Evolutionary conservation across 2,113 vertebrate genomes (phyloP).

Genomic region (Lepisosteus osseus): DNA sequence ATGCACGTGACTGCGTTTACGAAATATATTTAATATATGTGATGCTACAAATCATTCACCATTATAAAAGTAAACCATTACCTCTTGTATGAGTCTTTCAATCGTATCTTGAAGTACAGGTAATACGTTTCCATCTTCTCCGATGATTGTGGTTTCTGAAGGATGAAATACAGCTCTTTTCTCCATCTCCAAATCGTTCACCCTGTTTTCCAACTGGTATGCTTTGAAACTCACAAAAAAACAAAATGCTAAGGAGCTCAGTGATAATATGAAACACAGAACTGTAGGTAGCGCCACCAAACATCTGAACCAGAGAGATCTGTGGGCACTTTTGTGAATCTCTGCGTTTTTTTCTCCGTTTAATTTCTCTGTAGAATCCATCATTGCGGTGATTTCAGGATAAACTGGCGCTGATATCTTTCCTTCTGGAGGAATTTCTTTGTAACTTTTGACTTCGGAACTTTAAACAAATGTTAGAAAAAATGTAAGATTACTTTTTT

Average conservation of each 20-base stretch:
- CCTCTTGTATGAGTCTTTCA: slow-evolving; percentile 77
- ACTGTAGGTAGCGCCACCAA: slow-evolving; percentile 50
- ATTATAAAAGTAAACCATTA: slow-evolving; percentile 42
- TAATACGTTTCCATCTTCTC: slow-evolving; percentile 57
- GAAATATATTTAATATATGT: too few species aligned
- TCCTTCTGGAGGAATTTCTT: too few species aligned
- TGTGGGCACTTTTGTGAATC: slow-evolving; percentile 40
- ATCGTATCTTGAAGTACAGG: slow-evolving; percentile 68
- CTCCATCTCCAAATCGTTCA: slow-evolving; percentile 71
- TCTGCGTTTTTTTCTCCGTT: slow-evolving; percentile 41
- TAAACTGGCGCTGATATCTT: background rate
- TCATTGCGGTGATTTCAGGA: slow-evolving; percentile 33
- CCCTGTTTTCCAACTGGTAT: slow-evolving; percentile 72
- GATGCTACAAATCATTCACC: too few species aligned
- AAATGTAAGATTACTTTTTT: too few species aligned
- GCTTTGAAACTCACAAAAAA: slow-evolving; percentile 79
- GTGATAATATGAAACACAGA: slow-evolving; percentile 71
- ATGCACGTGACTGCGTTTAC: too few species aligned
- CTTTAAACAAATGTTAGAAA: background rate
- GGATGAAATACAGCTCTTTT: slow-evolving; percentile 45
- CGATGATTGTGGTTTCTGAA: slow-evolving; percentile 41
- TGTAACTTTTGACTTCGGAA: background rate
- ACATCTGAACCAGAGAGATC: slow-evolving; percentile 41
- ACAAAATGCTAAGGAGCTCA: slow-evolving; percentile 74
- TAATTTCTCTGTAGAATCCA: slow-evolving; percentile 47